Base-by-base conservation (phyloP, 2,113 vertebrate species). In the Neopipo cinnamomea region DNA sequence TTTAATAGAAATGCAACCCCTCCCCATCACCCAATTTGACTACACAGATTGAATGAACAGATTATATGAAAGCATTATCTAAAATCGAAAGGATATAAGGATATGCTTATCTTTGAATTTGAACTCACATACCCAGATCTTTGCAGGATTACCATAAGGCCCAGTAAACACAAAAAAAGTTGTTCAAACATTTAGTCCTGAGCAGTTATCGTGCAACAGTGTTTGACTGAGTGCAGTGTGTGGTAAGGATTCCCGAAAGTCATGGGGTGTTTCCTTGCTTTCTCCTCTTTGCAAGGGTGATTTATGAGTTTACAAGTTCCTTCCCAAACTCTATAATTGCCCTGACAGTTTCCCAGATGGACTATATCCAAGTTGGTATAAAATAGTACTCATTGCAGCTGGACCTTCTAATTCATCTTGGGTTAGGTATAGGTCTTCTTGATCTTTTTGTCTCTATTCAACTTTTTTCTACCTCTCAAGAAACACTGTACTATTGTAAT, bases 291-390 rank as follows among this genome's bases (percentile, higher is more conserved):
- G 59, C 39, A 58, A 61, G 42, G 46, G 65, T 93, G 80, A 93
- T 96, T 95, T 97, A 92, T 88, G 76, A 95, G 83, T 95, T 96
- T 95, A 89, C 72, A 73, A 50, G 91, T 91, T 91, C 61, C 73
- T 92, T 96, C 80, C 56, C 86, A 91, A 96, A 86, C 80, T 78
- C 89, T 25, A 0, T 92, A 95, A 93, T 78, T 96, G 84, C 56
- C 47, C 56, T 30, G 37, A 87, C 65, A 78, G 61, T 91, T 91
- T 80, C 83, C 76, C 83, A 81, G 56, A 68, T 92, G 80, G 89
- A 82, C 86, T 89, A 14, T 78, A 63, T 95, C 76, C 84, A 87
- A 72, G 61, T 2, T 89, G 61, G 86, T 95, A 65, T 87, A 89
- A 87, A 93, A 47, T 73, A 92, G 80, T n/a, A 23, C 61, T 92